Base-by-base conservation (phyloP, 2,797 vertebrate species). In the Buceros bicornis region DNA sequence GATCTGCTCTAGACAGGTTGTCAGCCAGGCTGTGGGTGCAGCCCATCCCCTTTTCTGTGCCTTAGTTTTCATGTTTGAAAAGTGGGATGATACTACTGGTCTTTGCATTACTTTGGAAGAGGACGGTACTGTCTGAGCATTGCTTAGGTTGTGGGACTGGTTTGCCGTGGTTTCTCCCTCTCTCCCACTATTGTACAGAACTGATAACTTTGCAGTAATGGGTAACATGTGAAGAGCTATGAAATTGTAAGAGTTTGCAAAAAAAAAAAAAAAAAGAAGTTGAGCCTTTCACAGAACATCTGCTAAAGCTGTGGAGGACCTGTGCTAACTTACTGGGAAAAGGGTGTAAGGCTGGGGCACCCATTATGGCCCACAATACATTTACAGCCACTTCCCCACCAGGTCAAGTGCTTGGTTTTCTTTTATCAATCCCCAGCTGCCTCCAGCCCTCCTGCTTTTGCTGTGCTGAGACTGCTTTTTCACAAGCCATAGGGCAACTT, bases 401-500 rank as follows among this genome's bases (percentile, higher is more conserved):
- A 31, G 28, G 17, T 1, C 0, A 5, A 51, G 35, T 3, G 29
- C 42, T 71, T 8, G 1, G 6, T 42, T 35, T 50, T 62, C 71
- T 62, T 67, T 37, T 22, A 20, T 60, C 42, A 45, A 0, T 7
- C 21, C 19, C 61, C 65, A n/a, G 11, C 43, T 88, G 35, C 62
- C 29, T 82, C 19, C 28, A 28, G 18, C 79, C 31, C 20, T 79
- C 29, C n/a, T n/a, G 13, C 10, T 87, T 80, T 77, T 60, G 37
- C 81, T 76, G n/a, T 29, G 51, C 5, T 2, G 67, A 85, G 42
- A 24, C 22, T 74, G 58, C n/a, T 89, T 89, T 89, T 67, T 53
- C 66, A 70, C 62, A 60, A 73, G 60, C 74, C 25, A 10, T 5
- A 15, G 62, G 93, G 74, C 77, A 84, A 31, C 62, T 70, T 95